Base-by-base conservation (phyloP, 2,888 invertebrate genomes). In the Blera fallax region DNA sequence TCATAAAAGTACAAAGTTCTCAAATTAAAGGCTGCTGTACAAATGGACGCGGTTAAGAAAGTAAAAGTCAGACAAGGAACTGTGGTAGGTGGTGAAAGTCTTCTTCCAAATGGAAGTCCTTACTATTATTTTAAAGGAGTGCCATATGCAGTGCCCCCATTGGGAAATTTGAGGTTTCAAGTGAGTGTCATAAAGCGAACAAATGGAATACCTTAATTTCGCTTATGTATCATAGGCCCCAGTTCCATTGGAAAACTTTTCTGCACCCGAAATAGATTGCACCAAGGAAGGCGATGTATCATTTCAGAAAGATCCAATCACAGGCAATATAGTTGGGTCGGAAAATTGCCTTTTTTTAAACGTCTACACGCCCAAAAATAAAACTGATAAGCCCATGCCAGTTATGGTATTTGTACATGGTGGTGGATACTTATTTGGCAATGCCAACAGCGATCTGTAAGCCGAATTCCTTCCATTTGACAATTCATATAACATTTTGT, bases 131-230 rank as follows among this genome's bases (percentile, higher is more conserved):
- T 94, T 87, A 93, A 93, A 85, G 93, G 94, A 1, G 93, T 94
- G 56, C 94, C 94, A 0, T 94, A 94, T 88, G 94, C 94, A 0
- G 93, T 93, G 76, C 93, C 94, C 21, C 94, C 94, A 14, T 58
- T 94, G 27, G 93, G 92, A 1, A 88, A 90, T 3, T 87, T 93
- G 3, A 88, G 93, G 54, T 93, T 91, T 74, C 89, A 90, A 87
- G 92, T 93, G 89, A 88, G 87, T 70, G 5, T 4, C 34, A 1
- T 1, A 6, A 34, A 2, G 14, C 1, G 4, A 18, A 0, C 1
- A 37, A 32, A 37, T 32, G n/a, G 0, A 29, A 43, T 43, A 10
- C n/a, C 6, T 40, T 54, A 29, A 14, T 18, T n/a, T 6, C 5
- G 14, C 6, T 11, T 37, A 56, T 8, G 5, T 8, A 6, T 11